phyloP scores from a whole-genome alignment of 2,797 vertebrate genomes.

The Clarias pachynema region DNA sequence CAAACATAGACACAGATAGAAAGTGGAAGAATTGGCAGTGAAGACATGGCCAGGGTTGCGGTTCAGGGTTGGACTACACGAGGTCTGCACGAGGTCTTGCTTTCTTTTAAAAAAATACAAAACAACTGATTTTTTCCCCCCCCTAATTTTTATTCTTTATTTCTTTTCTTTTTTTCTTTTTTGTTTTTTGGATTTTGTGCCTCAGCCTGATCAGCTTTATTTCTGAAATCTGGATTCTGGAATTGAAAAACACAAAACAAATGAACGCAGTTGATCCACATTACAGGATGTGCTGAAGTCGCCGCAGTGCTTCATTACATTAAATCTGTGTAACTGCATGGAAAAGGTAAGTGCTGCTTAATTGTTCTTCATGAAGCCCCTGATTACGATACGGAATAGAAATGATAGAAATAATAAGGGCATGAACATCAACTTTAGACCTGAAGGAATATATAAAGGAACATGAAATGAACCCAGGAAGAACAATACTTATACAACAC shows the following conservation, averaged over 20 bases:
- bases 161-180: not conserved
- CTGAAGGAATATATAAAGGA: not conserved
- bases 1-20: not conserved
- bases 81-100: not conserved
- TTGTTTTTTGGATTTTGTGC: not conserved
- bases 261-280: too few species aligned
- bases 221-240: slow-evolving; percentile 1
- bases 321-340: slow-evolving; percentile 15
- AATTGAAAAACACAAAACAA: not conserved
- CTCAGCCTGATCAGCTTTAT: not conserved
- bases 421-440: not conserved
- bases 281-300: slow-evolving; percentile 8
- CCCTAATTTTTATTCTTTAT: not conserved
- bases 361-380: not conserved
- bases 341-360: slow-evolving; percentile 8
- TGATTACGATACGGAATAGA: not conserved
- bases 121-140: not conserved
- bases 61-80: slow-evolving; percentile 16
- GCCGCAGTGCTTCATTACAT: slow-evolving; percentile 24
- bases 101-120: not conserved
- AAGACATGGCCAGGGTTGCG: not conserved
- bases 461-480: not conserved
- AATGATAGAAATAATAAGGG: not conserved
- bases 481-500: not conserved
- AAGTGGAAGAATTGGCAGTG: slow-evolving; percentile 7